Evolutionary conservation across 2,797 vertebrate species (phyloP), one percentile per base, ranked within the genome.

Genomic region (Tapirus indicus): DNA sequence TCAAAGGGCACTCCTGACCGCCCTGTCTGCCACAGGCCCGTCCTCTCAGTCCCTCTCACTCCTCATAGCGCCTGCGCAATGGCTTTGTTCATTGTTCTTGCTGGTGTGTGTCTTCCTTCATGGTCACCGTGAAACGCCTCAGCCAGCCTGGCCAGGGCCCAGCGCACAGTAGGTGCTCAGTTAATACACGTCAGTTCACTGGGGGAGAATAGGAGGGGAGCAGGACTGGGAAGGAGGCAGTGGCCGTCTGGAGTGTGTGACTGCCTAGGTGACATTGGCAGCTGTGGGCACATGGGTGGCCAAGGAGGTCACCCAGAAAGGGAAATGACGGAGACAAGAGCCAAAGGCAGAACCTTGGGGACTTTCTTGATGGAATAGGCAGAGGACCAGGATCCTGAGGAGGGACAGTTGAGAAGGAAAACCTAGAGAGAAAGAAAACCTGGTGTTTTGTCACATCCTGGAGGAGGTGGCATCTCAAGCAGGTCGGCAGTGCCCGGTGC

Each of bases 241-340:
- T 17, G n/a, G 66, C 52, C 7, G 0, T 29, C n/a, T 41, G 21
- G 44, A 44, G 11, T 69, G 16, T 66, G 52, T 62, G 44, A 68
- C 18, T 78, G 72, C 89, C 27, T 82, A 29, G 7, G 64, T 84
- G 66, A 47, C 58, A 3, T 35, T 52, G 54, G 62, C 41, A 74
- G 20, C 14, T 3, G 1, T 0, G 2, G 60, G 12, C 66, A 47
- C 23, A 2, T 4, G 16, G 27, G 2, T 29, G 8, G 17, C 52
- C 68, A 27, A 44, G 62, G 29, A 74, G 38, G 29, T 68, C 69
- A 52, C 77, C 49, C 52, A 62, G 75, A 32, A 84, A 54, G 66
- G n/a, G 1, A 3, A 0, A 4, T 56, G 32, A 41, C 21, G 41
- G 32, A 86, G 41, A 80, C 14, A 18, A 68, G 38, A 23, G 58